Evolutionary conservation across 2,113 vertebrate genomes (phyloP).

Genomic region (Xyrauchen texanus): DNA sequence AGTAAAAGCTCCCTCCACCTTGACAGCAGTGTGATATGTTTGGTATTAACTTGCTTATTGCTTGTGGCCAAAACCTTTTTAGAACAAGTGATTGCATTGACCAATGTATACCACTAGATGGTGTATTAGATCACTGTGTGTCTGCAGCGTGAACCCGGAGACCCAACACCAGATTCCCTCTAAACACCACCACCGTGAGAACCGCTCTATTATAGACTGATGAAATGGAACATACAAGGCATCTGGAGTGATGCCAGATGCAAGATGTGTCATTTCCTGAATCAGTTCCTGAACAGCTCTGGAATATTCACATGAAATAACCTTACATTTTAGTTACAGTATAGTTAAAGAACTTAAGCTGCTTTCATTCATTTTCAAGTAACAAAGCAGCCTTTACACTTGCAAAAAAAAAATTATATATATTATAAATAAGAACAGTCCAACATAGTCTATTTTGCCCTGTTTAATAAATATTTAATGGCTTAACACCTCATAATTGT

Average conservation of each 20-base stretch:
- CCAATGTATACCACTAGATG: constrained; percentile 19
- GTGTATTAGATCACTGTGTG: background rate
- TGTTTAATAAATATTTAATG: background rate
- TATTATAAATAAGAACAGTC: background rate
- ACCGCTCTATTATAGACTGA: background rate
- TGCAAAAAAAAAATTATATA: background rate
- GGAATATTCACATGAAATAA: constrained; percentile 28
- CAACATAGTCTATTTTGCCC: background rate
- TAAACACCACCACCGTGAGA: background rate
- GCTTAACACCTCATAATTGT: background rate
- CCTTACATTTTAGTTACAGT: background rate
- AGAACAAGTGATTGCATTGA: background rate
- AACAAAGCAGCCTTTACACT: background rate
- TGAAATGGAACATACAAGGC: constrained; percentile 30
- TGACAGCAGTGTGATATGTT: background rate
- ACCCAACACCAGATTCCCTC: constrained; percentile 21
- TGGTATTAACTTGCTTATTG: background rate
- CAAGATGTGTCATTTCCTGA: constrained; percentile 22
- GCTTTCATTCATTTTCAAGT: background rate
- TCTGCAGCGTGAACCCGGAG: constrained; percentile 15
- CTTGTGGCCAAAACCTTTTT: background rate
- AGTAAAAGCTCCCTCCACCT: background rate
- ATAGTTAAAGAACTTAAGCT: background rate
- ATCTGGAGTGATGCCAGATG: constrained; percentile 26
- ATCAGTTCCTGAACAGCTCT: constrained; percentile 25